A percentile compares a stretch with the other conserved stretches of the same genome.
Evolutionary conservation across 1,140 invertebrate genomes (phyloP).

Genomic region (Neuroterus valhalla): DNA sequence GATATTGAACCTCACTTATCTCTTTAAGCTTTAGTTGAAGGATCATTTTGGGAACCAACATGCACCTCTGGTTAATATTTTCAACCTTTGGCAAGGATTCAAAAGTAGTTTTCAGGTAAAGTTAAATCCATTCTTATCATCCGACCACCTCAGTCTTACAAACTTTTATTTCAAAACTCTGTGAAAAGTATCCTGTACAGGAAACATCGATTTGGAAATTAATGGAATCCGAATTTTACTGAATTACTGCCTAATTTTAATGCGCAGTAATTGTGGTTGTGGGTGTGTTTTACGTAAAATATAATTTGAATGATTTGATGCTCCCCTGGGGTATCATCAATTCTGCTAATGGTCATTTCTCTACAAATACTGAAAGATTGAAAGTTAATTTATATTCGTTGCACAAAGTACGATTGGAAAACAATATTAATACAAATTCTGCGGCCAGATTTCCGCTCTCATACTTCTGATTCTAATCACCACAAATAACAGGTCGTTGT

Average conservation of each 20-base stretch:
- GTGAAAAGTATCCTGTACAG: no score
- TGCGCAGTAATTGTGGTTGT: no score
- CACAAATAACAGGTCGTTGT: conserved; percentile 26
- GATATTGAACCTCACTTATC: neutral
- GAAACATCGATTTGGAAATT: no score
- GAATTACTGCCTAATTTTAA: no score
- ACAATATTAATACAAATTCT: conserved; percentile 51
- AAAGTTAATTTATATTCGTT: conserved; percentile 1
- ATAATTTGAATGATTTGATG: neutral
- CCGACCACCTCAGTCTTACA: no score
- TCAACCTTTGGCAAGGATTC: neutral
- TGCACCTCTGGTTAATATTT: neutral
- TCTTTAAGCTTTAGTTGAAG: conserved; percentile 3
- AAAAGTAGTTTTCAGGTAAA: neutral
- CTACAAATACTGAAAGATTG: neutral
- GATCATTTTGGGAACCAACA: neutral
- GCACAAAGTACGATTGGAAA: neutral
- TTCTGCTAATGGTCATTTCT: neutral
- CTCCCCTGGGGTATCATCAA: neutral
- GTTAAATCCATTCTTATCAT: neutral
- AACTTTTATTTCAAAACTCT: no score
- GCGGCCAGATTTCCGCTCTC: conserved; percentile 35
- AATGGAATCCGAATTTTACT: no score
- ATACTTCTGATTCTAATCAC: conserved; percentile 47
- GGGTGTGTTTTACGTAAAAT: neutral